These are phyloP conservation scores for Heloderma charlesbogerti DNA, from an alignment of 2,113 vertebrate genomes.

Conservation along the genomic window DNA sequence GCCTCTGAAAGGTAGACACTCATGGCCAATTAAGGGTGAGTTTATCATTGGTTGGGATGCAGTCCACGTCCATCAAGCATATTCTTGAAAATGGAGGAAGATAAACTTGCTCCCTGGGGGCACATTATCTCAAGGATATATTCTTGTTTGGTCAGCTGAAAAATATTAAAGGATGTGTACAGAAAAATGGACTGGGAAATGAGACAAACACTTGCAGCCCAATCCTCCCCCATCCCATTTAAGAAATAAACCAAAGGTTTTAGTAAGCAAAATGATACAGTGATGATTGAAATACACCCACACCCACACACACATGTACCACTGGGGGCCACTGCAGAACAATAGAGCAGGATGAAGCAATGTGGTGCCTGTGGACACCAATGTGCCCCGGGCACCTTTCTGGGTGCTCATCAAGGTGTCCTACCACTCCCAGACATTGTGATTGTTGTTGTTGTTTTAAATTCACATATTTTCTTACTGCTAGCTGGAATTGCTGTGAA, in stretches of 20 bases:
- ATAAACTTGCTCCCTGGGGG: background rate
- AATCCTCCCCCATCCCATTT: background rate
- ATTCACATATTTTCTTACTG: too few relatives aligned
- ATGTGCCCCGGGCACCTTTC: too few relatives aligned
- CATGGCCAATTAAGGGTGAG: background rate
- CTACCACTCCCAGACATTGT: too few relatives aligned
- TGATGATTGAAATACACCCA: too few relatives aligned
- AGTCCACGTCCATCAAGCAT: background rate
- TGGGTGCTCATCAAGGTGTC: too few relatives aligned
- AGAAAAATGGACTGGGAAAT: background rate
- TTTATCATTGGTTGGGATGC: conserved; percentile 2
- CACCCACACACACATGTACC: too few relatives aligned
- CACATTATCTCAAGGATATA: background rate
- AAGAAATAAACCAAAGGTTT: background rate
- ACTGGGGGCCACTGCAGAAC: too few relatives aligned
- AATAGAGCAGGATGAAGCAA: too few relatives aligned
- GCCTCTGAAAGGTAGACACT: background rate
- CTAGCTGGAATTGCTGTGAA: too few relatives aligned
- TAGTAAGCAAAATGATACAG: background rate
- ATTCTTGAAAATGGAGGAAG: background rate
- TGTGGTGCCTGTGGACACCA: too few relatives aligned
- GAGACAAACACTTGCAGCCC: background rate
- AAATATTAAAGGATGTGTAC: background rate
- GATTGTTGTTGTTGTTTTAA: too few relatives aligned
- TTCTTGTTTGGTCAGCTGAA: background rate